Percentiles rank a stretch among this genome's conserved stretches.
Evolutionary conservation across 2,888 invertebrate species (phyloP).

Genomic region (Acrobasis consociella): DNA sequence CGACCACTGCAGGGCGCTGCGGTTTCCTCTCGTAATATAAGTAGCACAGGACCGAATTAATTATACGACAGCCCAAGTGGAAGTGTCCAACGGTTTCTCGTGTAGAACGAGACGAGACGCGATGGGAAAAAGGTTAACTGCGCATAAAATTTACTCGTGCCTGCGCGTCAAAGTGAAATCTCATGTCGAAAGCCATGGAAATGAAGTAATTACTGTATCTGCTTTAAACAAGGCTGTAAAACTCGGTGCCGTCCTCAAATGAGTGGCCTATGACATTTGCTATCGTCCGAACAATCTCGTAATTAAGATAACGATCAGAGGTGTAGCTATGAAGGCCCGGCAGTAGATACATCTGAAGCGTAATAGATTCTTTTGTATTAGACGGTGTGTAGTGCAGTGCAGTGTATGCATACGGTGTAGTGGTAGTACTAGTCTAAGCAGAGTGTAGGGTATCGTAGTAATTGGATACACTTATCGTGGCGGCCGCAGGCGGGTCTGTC

Average conservation of each 20-base stretch:
- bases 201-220: conserved; percentile 27
- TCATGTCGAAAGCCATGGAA: conserved; percentile 28
- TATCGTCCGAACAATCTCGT: conserved; percentile 7
- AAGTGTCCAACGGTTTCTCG: conserved; percentile 73
- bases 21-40: conserved; percentile 70
- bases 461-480: conserved; percentile 76
- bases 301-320: conserved; percentile 14
- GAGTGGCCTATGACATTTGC: conserved; percentile 13
- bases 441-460: conserved; percentile 65
- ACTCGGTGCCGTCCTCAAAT: conserved; percentile 12
- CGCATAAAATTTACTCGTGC: conserved; percentile 42
- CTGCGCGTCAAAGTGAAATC: conserved; percentile 34
- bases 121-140: conserved; percentile 71
- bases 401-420: conserved; percentile 51
- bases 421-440: conserved; percentile 35
- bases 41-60: conserved; percentile 76
- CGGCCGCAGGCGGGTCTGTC: conserved; percentile 68
- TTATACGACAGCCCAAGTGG: conserved; percentile 60
- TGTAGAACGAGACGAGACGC: conserved; percentile 71
- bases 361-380: conserved; percentile 29
- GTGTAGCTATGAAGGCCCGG: neutral
- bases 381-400: conserved; percentile 30
- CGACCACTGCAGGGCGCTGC: conserved; percentile 62
- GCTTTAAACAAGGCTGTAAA: conserved; percentile 18
- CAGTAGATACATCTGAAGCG: neutral